Conservation (phyloP, 2,113 vertebrate genomes). For the Dipodomys merriami region DNA sequence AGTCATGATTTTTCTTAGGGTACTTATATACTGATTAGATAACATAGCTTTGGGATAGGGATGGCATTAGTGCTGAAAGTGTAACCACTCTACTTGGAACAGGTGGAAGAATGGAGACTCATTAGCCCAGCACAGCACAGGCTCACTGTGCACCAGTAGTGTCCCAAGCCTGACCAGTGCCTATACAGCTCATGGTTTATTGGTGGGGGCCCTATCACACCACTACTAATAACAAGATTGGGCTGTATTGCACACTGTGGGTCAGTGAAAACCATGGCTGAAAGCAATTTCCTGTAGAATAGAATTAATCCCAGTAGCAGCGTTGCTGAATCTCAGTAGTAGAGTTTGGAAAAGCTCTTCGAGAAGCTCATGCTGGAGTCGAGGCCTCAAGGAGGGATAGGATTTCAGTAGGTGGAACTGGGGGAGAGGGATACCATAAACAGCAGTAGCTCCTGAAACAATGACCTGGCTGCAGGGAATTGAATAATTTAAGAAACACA, state of each 20-base stretch:
- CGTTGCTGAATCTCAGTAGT: not conserved
- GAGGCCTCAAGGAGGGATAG: not conserved
- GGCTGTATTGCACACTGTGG: not conserved
- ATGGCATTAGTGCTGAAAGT: not conserved
- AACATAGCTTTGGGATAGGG: not conserved
- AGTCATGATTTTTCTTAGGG: not conserved
- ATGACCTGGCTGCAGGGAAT: not conserved
- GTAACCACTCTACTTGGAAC: not conserved
- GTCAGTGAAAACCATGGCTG: not conserved
- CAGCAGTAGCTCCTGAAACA: not conserved
- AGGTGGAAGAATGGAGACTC: not conserved
- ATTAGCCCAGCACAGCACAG: not conserved
- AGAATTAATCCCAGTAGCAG: not conserved
- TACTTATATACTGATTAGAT: not conserved
- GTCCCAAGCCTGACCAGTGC: fast-evolving
- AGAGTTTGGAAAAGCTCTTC: not conserved
- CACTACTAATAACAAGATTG: not conserved
- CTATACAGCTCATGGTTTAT: not conserved
- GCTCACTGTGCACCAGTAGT: fast-evolving
- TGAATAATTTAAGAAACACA: not conserved
- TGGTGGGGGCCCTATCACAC: too few species aligned
- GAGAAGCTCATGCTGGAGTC: not conserved
- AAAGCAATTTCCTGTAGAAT: not conserved
- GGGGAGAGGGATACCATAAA: not conserved
- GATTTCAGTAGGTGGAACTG: not conserved